Percentiles rank a stretch among this genome's conserved stretches.
These are phyloP conservation scores for Noctua fimbriata DNA, from an alignment of 2,888 invertebrate genomes.

Conservation along the genomic window DNA sequence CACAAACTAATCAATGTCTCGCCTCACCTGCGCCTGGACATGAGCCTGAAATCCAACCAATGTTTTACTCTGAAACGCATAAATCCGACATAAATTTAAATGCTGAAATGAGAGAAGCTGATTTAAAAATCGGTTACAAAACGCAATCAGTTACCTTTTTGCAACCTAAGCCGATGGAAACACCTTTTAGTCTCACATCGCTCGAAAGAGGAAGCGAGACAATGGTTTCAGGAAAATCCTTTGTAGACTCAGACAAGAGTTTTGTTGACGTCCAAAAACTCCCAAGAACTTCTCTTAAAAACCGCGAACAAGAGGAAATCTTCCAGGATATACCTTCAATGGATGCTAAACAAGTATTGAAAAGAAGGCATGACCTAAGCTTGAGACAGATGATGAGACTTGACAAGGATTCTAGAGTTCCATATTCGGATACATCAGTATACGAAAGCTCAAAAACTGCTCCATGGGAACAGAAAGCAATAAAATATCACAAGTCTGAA, in stretches of 20 bases:
- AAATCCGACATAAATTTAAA: constrained; percentile 24
- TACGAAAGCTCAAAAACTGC: constrained; percentile 33
- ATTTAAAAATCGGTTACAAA: neutral
- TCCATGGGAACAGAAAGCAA: constrained; percentile 26
- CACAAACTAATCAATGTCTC: constrained; percentile 37
- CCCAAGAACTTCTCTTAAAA: constrained; percentile 7
- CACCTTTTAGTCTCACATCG: neutral
- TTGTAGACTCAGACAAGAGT: neutral
- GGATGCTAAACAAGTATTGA: constrained; percentile 32
- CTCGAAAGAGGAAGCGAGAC: neutral
- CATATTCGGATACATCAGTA: neutral
- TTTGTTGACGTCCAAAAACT: neutral
- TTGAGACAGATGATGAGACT: constrained; percentile 34
- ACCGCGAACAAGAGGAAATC: neutral
- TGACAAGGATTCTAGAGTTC: constrained; percentile 9
- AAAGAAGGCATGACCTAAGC: constrained; percentile 35
- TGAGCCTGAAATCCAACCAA: constrained; percentile 28
- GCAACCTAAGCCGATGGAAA: neutral
- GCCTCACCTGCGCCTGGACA: constrained; percentile 8
- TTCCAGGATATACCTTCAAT: constrained; percentile 14
- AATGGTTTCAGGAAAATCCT: neutral
- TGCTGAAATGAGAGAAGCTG: neutral
- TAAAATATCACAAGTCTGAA: constrained; percentile 15
- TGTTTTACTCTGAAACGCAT: constrained; percentile 24
- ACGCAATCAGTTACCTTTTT: constrained; percentile 11